phyloP scores from a whole-genome alignment of 2,113 vertebrate species.

The Odocoileus hemionus region DNA sequence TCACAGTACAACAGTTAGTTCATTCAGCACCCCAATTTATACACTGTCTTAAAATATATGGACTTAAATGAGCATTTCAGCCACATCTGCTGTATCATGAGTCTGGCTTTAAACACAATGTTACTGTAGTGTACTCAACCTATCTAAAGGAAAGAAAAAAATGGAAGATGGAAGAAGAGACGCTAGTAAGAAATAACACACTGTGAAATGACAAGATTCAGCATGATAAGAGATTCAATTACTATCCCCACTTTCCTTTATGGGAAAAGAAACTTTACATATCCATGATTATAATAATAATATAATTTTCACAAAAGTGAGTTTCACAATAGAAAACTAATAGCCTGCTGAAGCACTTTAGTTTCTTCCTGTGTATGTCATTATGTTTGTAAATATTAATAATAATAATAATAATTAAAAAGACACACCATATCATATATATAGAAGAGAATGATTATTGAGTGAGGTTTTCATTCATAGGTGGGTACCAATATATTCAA shows the following conservation, averaged over 20 bases:
- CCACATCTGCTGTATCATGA: neutral
- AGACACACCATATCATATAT: neutral
- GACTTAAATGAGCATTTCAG: neutral
- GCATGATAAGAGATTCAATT: conserved; percentile 21
- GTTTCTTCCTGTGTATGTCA: neutral
- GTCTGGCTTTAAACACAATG: neutral
- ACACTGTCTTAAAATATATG: conserved; percentile 36
- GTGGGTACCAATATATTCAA: neutral
- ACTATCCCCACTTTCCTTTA: neutral
- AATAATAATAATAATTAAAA: neutral
- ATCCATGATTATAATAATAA: conserved; percentile 14
- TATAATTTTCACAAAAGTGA: conserved; percentile 30
- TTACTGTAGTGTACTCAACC: neutral
- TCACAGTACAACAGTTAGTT: neutral
- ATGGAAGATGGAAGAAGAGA: neutral
- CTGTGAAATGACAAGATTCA: conserved; percentile 41
- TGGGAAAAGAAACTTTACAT: neutral
- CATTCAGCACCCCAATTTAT: neutral
- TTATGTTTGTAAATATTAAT: neutral
- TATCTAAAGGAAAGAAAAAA: neutral
- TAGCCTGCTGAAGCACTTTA: neutral
- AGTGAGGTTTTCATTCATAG: neutral
- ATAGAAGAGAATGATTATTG: neutral
- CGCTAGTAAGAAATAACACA: neutral
- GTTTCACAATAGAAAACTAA: neutral